A percentile compares a stretch with the other conserved stretches of the same genome.
Conservation (phyloP, 2,113 vertebrate species). For the Myanophis thanlyinensis region DNA sequence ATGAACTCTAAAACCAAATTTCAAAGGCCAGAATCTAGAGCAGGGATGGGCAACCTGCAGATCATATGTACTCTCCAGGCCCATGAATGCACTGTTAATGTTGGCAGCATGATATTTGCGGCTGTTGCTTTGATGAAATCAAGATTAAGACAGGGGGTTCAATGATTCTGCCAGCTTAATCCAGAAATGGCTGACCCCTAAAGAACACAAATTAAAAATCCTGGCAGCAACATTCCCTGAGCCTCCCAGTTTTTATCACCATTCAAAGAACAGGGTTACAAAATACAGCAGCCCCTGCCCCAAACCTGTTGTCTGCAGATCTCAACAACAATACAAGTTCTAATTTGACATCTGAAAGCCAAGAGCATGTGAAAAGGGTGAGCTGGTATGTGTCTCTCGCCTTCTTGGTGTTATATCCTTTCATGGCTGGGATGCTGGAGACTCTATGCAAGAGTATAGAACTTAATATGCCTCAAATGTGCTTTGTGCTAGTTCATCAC, state of each 20-base stretch:
- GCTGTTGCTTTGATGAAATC: background rate
- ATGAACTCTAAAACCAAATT: background rate
- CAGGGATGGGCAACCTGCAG: background rate
- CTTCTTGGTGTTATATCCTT: background rate
- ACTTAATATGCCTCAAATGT: background rate
- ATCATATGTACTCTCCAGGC: background rate
- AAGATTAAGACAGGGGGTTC: background rate
- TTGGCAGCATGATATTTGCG: background rate
- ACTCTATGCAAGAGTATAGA: background rate
- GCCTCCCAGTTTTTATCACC: background rate
- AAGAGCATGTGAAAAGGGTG: background rate
- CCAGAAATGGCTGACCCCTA: background rate
- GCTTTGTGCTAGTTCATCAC: background rate
- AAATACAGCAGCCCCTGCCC: background rate
- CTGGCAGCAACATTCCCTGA: background rate
- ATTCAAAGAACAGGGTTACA: background rate
- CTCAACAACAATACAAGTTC: background rate
- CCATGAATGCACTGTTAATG: background rate
- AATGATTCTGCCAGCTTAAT: background rate
- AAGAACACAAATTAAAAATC: background rate
- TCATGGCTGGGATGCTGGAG: background rate
- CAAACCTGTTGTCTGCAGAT: background rate
- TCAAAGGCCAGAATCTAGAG: background rate
- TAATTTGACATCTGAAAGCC: background rate
- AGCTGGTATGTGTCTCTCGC: background rate